Conservation (phyloP, 1,140 invertebrate genomes). For the Procambarus clarkii region DNA sequence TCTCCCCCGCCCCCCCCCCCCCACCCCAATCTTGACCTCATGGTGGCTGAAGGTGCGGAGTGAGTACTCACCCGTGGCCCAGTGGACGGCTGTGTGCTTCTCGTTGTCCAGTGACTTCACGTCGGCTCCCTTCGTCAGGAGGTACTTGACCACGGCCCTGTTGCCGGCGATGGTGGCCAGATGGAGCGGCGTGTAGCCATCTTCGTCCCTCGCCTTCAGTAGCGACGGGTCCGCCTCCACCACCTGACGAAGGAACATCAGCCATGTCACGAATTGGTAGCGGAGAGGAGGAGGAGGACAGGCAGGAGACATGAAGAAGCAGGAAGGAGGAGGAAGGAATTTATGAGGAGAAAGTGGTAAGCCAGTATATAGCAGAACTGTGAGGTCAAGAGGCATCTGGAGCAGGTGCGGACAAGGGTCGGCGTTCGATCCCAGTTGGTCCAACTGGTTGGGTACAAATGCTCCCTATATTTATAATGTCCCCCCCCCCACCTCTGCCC, state of each 20-base stretch:
- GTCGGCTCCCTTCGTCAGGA: constrained; percentile 89
- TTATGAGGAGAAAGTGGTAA: no score
- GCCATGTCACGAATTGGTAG: not conserved
- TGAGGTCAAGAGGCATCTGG: not conserved
- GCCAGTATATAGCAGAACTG: not conserved
- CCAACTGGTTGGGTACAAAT: no score
- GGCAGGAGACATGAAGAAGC: not conserved
- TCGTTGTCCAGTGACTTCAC: constrained; percentile 93
- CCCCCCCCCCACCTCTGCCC: no score
- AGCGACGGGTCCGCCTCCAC: constrained; percentile 84
- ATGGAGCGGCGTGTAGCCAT: constrained; percentile 95
- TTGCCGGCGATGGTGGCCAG: constrained; percentile 92
- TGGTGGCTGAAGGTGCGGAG: no score
- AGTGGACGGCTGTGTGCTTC: constrained; percentile 96
- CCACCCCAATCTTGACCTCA: not conserved
- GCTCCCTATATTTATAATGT: no score
- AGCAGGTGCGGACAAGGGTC: not conserved
- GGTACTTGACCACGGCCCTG: constrained; percentile 85
- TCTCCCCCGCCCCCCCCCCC: not conserved
- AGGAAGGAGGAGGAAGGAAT: not conserved
- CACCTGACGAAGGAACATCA: constrained; percentile 74
- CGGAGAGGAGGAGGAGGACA: not conserved
- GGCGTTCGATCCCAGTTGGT: no score
- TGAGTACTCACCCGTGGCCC: constrained; percentile 90
- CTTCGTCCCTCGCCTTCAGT: constrained; percentile 88